A percentile compares a stretch with the other conserved stretches of the same genome.
These are phyloP conservation scores for Tyrophagus putrescentiae DNA, from an alignment of 1,140 invertebrate species.

Conservation along the genomic window DNA sequence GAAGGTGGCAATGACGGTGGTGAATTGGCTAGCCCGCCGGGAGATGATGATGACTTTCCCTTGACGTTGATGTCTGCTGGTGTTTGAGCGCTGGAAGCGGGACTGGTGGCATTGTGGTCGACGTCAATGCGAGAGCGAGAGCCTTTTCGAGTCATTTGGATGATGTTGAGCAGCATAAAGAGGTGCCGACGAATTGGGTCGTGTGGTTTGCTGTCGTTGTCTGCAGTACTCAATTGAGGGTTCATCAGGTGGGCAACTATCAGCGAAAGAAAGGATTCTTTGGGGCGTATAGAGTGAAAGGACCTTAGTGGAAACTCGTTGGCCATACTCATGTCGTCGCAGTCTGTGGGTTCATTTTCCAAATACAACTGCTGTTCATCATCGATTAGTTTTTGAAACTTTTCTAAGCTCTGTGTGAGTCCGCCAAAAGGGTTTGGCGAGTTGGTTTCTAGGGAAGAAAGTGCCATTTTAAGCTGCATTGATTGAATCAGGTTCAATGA, in stretches of 20 bases:
- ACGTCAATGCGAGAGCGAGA: not conserved
- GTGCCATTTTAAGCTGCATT: too few species aligned
- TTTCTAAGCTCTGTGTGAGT: not conserved
- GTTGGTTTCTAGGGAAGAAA: too few species aligned
- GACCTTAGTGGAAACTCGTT: too few species aligned
- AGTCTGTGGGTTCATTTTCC: not conserved
- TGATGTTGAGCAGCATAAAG: not conserved
- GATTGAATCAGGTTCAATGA: too few species aligned
- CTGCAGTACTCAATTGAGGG: not conserved
- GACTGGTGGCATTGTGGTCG: too few species aligned
- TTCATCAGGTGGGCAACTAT: constrained; percentile 1
- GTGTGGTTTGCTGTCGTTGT: not conserved
- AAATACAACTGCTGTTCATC: not conserved
- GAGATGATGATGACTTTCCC: not conserved
- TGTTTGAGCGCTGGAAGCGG: too few species aligned
- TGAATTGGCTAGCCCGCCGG: not conserved
- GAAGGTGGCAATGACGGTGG: not conserved
- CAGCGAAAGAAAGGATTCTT: not conserved
- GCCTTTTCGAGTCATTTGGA: not conserved
- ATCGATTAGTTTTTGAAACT: not conserved
- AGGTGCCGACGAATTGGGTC: not conserved
- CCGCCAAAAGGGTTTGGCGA: not conserved
- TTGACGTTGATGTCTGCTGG: not conserved
- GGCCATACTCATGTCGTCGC: too few species aligned
- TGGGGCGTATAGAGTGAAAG: not conserved